Percentiles rank a stretch among this genome's conserved stretches.
Conservation (phyloP, 2,797 vertebrate species). For the Epinephelus coioides region DNA sequence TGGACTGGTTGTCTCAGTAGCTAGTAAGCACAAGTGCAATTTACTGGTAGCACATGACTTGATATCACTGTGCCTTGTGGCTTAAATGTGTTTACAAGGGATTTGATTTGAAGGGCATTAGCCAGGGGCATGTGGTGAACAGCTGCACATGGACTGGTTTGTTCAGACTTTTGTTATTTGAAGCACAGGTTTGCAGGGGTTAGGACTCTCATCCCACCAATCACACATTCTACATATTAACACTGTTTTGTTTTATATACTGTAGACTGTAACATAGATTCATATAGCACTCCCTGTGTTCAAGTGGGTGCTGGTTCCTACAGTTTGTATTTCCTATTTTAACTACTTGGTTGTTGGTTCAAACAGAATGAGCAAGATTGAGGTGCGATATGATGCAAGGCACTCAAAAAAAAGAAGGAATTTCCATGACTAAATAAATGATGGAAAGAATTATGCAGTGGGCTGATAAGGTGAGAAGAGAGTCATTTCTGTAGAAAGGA, state of each 20-base stretch:
- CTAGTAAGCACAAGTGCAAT: background rate
- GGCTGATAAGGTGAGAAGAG: background rate
- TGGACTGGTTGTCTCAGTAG: slow-evolving; percentile 22
- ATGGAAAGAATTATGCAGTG: slow-evolving; percentile 6
- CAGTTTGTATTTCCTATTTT: slow-evolving; percentile 7
- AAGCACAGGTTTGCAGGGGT: background rate
- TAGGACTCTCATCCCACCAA: background rate
- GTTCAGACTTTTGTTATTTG: background rate
- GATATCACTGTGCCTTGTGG: background rate
- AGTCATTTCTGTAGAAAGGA: background rate
- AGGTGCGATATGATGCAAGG: background rate
- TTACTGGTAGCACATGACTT: background rate
- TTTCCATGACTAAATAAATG: background rate
- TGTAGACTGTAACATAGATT: background rate
- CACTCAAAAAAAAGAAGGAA: background rate
- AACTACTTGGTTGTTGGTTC: background rate
- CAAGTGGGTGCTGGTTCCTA: background rate
- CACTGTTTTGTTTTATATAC: background rate
- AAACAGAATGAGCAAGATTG: background rate
- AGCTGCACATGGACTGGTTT: background rate
- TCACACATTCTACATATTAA: background rate
- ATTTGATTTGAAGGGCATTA: background rate
- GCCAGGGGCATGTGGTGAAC: background rate
- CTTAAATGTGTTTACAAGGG: background rate
- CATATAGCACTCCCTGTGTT: background rate